Evolutionary conservation across 2,888 invertebrate species (phyloP), one percentile per base, ranked within the genome.

Genomic region (Meghimatium bilineatum): DNA sequence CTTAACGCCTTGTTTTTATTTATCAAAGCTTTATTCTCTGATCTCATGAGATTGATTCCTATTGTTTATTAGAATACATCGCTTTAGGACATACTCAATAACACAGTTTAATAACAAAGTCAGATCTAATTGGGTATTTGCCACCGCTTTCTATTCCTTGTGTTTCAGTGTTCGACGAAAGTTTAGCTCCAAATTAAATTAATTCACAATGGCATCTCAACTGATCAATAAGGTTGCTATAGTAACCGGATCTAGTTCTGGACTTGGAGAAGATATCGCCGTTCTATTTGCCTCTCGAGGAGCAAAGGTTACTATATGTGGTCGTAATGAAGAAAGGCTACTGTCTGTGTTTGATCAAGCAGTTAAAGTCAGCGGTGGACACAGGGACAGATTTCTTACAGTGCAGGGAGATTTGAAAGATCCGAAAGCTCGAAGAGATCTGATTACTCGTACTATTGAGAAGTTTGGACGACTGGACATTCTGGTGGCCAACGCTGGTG

Each of bases 261-360:
- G 78, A 26, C n/a, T 78, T 20, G 77, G 74, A 12, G 49, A 74
- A 56, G 74, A 36, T 6, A 69, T 66, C 34, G 72, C 74, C 56
- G 80, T 87, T 84, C 38, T 82, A 85, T 71, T 88, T 81, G 36
- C 86, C 44, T 8, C 52, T 6, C 74, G 66, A 12, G 82, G 82
- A 3, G 75, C 82, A 0, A 34, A n/a, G 12, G 80, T 80, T 12
- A 80, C 72, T 12, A 26, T 80, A 56, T 80, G 80, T 72, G 75
- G 75, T 3, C 82, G 82, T 20, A 75, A 82, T 56, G 66, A 23
- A 36, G 38, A 63, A 23, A 36, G 75, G 8, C 67, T 82, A 0
- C 1, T 49, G 26, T 49, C 44, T 17, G 75, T 82, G 0, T 32
- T 66, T 38, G 75, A 82, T 3, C 5, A 36, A 36, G 52, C 36